phyloP scores from a whole-genome alignment of 2,888 invertebrate genomes.

The Tuberolachnus salignus region DNA sequence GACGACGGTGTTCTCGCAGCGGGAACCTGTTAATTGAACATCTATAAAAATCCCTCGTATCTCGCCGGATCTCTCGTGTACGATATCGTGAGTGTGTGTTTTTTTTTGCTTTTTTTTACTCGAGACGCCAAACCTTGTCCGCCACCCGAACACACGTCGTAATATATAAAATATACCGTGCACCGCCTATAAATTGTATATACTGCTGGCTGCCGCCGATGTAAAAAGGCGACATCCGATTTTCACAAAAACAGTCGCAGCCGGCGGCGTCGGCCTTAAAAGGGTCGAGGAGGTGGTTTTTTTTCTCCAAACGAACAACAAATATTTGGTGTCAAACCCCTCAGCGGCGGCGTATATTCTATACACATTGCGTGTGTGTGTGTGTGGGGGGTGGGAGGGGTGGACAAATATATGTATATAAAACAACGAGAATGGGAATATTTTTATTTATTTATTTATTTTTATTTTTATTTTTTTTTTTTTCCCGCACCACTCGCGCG shows the following conservation, averaged over 20 bases:
- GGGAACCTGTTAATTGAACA: conserved; percentile 54
- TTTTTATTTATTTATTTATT: no score
- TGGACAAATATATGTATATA: neutral
- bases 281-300: conserved; percentile 27
- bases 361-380: no score
- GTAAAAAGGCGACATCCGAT: conserved; percentile 42
- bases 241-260: conserved; percentile 17
- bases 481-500: neutral
- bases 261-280: conserved; percentile 26
- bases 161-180: no score
- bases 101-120: conserved; percentile 18
- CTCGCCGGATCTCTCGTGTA: conserved; percentile 13
- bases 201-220: neutral
- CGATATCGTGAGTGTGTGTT: neutral
- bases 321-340: conserved; percentile 53
- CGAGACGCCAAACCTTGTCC: neutral
- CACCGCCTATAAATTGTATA: neutral
- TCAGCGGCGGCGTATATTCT: neutral
- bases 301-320: conserved; percentile 43
- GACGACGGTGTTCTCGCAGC: conserved; percentile 51
- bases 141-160: neutral
- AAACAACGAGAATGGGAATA: conserved; percentile 32
- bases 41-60: conserved; percentile 50
- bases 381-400: no score
- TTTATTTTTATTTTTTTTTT: no score